These are phyloP conservation scores for Clitarchus hookeri DNA, from an alignment of 2,888 invertebrate genomes.

Conservation along the genomic window DNA sequence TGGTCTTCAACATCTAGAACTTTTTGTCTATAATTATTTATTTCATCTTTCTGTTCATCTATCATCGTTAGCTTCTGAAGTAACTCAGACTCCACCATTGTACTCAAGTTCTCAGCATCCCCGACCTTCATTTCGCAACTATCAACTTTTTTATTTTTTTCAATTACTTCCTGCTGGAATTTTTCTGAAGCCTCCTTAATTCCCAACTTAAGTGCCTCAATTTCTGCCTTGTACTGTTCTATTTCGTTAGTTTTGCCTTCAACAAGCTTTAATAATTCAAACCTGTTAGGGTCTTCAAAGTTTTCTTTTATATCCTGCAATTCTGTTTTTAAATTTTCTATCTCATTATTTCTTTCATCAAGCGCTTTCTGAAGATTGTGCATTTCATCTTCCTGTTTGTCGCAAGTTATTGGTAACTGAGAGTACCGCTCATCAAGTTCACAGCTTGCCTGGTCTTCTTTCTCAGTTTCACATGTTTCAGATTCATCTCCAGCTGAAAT, in stretches of 20 bases:
- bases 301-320: constrained; percentile 15
- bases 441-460: neutral
- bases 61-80: neutral
- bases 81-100: neutral
- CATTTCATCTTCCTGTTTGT: neutral
- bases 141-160: neutral
- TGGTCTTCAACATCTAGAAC: neutral
- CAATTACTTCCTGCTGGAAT: neutral
- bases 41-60: neutral
- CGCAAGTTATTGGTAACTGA: neutral
- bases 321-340: neutral
- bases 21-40: neutral
- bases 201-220: constrained; percentile 2
- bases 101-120: neutral
- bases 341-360: neutral
- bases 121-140: neutral
- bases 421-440: neutral
- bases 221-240: neutral
- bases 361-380: neutral
- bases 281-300: neutral
- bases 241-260: constrained; percentile 21
- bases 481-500: too few species aligned
- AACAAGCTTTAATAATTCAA: neutral
- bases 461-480: neutral
- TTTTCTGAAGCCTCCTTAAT: neutral